Evolutionary conservation across 64 coral and sea anemone genomes (phyloP).

Genomic region (Orbicella faveolata): DNA sequence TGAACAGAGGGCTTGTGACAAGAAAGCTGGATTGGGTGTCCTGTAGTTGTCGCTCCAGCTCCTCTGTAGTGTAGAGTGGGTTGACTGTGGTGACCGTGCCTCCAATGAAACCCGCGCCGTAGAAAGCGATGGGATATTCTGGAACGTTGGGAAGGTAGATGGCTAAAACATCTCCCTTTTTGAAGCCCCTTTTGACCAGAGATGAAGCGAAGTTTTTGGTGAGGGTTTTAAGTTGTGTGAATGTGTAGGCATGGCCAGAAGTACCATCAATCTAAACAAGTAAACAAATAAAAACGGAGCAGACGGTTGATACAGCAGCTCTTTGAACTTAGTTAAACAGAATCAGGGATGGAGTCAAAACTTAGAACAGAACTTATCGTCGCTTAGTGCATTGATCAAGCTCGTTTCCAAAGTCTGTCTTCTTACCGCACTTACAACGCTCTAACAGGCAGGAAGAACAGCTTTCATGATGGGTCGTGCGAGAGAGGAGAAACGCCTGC

Average conservation of each 20-base stretch:
- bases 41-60: conserved; percentile 44
- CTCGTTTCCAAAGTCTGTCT: too few relatives aligned
- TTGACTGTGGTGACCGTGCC: conserved; percentile 45
- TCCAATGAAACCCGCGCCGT: conserved; percentile 35
- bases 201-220: conserved; percentile 54
- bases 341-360: too few relatives aligned
- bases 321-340: too few relatives aligned
- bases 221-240: conserved; percentile 29
- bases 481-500: too few relatives aligned
- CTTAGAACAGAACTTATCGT: too few relatives aligned
- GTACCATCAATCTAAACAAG: conserved; percentile 49
- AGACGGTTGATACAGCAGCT: too few relatives aligned
- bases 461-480: too few relatives aligned
- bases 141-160: conserved; percentile 39
- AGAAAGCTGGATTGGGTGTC: conserved; percentile 44
- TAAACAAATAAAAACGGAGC: not conserved
- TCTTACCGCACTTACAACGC: too few relatives aligned
- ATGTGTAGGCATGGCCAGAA: conserved; percentile 52
- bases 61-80: conserved; percentile 46
- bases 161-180: conserved; percentile 44
- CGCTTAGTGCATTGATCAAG: too few relatives aligned
- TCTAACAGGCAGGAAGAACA: too few relatives aligned
- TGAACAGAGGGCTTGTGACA: conserved; percentile 26
- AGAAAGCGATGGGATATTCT: conserved; percentile 59
- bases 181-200: conserved; percentile 40